Base-by-base conservation (phyloP, 2,888 invertebrate species). In the Hypercompe scribonia region DNA sequence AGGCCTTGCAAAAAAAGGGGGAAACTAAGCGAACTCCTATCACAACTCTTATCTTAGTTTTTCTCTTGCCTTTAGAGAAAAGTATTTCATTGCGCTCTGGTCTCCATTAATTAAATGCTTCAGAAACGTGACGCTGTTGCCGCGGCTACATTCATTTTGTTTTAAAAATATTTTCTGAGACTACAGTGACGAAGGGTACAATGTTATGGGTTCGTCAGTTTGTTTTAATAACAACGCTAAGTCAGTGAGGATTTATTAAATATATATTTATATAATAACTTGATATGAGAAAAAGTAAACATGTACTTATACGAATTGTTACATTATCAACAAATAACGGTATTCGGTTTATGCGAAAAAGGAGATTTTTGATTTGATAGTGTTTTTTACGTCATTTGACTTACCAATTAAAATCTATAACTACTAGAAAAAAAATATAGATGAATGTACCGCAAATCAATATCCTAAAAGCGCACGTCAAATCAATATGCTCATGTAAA, bases 21-120 rank as follows among this genome's bases (percentile, higher is more conserved):
- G 76, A 76, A 46, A 65, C 73, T 72, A 72, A 70, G 74, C 78
- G 78, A 77, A 82, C 75, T 73, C 75, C 82, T 80, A 79, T 79
- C 84, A 87, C 87, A 88, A 90, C 89, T 87, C 89, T 88, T 87
- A 88, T 86, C 86, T 86, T 82, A 83, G 83, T 83, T 85, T 85
- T 78, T 78, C 72, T 69, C 74, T 74, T 74, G 78, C 78, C 83
- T 87, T 80, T 80, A 81, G 84, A 83, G 82, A 84, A 90, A 88
- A 85, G 84, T 88, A 90, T 89, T 89, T 85, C 82, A 91, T 90
- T 90, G 86, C 86, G 73, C 82, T 79, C 84, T 75, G 76, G 81
- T 81, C 82, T 79, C 85, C 86, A 90, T 90, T 85, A 91, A 91
- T 91, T 90, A 91, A 91, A 90, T 85, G 87, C 86, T 86, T 83